Conservation (phyloP, 2,888 invertebrate genomes). For the Hylaea fasciaria region DNA sequence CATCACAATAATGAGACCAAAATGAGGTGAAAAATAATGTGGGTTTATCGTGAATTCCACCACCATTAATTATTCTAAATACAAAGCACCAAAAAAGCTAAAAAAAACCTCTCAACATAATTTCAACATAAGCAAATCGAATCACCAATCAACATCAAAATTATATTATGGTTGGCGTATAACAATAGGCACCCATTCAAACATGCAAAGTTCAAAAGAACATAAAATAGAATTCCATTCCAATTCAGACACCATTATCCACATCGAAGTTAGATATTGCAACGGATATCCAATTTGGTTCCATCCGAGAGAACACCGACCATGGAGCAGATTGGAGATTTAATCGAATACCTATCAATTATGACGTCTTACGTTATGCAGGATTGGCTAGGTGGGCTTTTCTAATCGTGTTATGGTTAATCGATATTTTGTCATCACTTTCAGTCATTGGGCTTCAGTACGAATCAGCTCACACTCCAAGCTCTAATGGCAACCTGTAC, state of each 20-base stretch:
- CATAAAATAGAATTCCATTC: background rate
- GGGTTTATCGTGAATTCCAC: no score
- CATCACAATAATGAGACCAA: no score
- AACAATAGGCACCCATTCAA: no score
- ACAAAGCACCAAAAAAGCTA: no score
- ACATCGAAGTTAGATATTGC: conserved; percentile 48
- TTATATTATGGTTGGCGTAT: no score
- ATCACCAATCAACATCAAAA: no score
- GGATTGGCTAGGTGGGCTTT: conserved; percentile 12
- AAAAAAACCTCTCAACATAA: no score
- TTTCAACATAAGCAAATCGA: no score
- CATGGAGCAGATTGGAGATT: conserved; percentile 48
- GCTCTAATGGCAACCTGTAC: no score
- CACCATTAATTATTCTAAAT: no score
- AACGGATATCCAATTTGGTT: conserved; percentile 62
- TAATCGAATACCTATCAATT: conserved; percentile 64
- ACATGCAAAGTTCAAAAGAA: background rate
- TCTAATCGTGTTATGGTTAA: conserved; percentile 33
- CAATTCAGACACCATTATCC: conserved; percentile 3
- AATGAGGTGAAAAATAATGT: no score
- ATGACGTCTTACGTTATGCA: conserved; percentile 36
- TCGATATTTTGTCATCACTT: background rate
- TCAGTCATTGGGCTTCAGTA: background rate
- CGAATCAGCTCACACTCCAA: no score
- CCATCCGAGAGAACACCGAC: conserved; percentile 50